Percentiles rank a stretch among this genome's conserved stretches.
Evolutionary conservation across 2,797 vertebrate species (phyloP).

Genomic region (Brotula barbata): DNA sequence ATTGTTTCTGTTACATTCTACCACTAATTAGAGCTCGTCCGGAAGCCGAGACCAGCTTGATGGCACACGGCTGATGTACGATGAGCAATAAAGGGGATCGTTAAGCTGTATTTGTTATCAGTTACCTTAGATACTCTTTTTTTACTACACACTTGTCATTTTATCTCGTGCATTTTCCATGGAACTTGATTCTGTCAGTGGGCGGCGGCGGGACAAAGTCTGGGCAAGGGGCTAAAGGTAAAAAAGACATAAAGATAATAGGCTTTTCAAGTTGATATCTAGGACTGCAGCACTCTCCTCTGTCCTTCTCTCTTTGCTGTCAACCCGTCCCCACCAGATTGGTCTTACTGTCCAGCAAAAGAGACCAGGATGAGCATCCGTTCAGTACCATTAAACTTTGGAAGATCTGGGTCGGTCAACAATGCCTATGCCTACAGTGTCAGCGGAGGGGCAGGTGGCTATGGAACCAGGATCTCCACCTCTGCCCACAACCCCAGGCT

Average conservation of each 20-base stretch:
- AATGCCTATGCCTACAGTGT: slow-evolving; percentile 74
- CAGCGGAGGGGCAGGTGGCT: slow-evolving; percentile 83
- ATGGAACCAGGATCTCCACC: slow-evolving; percentile 80
- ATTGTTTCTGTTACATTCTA: too few species aligned
- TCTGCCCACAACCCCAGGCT: slow-evolving; percentile 20
- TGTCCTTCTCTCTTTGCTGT: slow-evolving; percentile 37
- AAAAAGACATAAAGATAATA: slow-evolving; percentile 53
- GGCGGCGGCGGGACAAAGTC: slow-evolving; percentile 56
- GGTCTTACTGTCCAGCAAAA: slow-evolving; percentile 50
- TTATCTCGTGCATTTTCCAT: slow-evolving; percentile 16
- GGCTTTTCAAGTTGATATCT: slow-evolving; percentile 44
- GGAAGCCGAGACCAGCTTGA: too few species aligned
- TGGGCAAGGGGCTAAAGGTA: slow-evolving; percentile 47
- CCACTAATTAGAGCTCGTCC: too few species aligned
- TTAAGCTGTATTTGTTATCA: slow-evolving; percentile 4
- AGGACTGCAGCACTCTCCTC: slow-evolving; percentile 34
- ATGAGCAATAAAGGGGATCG: too few species aligned
- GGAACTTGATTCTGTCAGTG: slow-evolving; percentile 12
- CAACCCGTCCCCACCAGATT: slow-evolving; percentile 17
- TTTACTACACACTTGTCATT: slow-evolving; percentile 5
- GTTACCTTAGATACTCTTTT: slow-evolving; percentile 25
- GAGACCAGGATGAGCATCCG: slow-evolving; percentile 34
- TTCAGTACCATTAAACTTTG: too few species aligned
- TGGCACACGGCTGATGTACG: too few species aligned
- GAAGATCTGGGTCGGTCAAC: neutral